A percentile compares a stretch with the other conserved stretches of the same genome.
phyloP scores from a whole-genome alignment of 2,888 invertebrate genomes.

The Kryphioiulus occultus region DNA sequence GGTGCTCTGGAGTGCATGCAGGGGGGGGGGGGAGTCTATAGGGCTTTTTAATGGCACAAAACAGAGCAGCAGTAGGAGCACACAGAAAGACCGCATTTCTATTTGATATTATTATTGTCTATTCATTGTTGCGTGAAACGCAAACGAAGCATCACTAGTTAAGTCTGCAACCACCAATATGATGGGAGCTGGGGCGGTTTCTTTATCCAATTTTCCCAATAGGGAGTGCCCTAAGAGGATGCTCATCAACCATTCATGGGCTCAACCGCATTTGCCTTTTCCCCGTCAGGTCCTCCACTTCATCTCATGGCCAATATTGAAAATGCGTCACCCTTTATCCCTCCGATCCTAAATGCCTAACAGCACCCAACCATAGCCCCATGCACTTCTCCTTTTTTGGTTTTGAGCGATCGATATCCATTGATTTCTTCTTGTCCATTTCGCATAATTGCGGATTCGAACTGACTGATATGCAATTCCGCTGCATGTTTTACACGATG shows the following conservation, averaged over 20 bases:
- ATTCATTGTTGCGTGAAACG: conserved; percentile 36
- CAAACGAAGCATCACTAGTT: conserved; percentile 46
- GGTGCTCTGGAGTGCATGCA: not conserved
- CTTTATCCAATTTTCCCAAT: conserved; percentile 43
- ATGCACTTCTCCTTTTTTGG: conserved; percentile 28
- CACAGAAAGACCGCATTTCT: not conserved
- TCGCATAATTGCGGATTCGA: not conserved
- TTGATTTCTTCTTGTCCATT: conserved; percentile 18
- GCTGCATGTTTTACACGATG: not conserved
- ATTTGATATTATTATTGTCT: conserved; percentile 31
- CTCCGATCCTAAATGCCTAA: conserved; percentile 28
- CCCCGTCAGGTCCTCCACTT: not conserved
- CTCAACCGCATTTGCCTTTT: conserved; percentile 45
- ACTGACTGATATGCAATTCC: not conserved
- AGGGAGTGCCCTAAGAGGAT: conserved; percentile 37
- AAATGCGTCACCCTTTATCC: conserved; percentile 29
- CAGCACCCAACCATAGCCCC: not conserved
- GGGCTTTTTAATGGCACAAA: not conserved
- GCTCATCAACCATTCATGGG: conserved; percentile 47
- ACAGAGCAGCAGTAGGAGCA: not conserved
- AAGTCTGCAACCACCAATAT: conserved; percentile 39
- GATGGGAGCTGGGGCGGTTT: conserved; percentile 26
- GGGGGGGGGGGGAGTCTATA: not conserved
- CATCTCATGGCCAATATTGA: not conserved
- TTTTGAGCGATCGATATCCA: not conserved